These are phyloP conservation scores for Melanerpes aurifrons DNA, from an alignment of 2,113 vertebrate species.

Conservation along the genomic window DNA sequence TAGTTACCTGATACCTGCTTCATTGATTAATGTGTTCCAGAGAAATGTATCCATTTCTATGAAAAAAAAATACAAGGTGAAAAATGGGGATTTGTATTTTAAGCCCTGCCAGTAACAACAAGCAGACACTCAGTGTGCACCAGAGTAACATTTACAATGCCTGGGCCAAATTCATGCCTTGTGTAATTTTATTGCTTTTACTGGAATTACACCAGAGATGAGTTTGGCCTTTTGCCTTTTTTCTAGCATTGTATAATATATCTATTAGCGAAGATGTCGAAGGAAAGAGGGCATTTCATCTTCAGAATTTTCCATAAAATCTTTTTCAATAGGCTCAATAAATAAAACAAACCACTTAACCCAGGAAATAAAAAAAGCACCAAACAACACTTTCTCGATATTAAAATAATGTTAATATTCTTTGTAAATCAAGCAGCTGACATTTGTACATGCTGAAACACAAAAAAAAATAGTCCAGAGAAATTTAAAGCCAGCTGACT, in stretches of 20 bases:
- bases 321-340: slow-evolving; percentile 42
- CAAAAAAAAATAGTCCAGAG: slow-evolving; percentile 8
- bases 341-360: slow-evolving; percentile 51
- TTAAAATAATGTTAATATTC: slow-evolving; percentile 57
- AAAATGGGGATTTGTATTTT: slow-evolving; percentile 17
- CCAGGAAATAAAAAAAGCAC: slow-evolving; percentile 37
- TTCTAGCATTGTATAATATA: slow-evolving; percentile 60
- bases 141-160: slow-evolving; percentile 71
- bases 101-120: slow-evolving; percentile 45
- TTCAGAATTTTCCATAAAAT: slow-evolving; percentile 43
- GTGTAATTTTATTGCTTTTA: slow-evolving; percentile 73
- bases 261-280: slow-evolving; percentile 53
- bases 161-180: slow-evolving; percentile 74
- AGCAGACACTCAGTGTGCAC: slow-evolving; percentile 57
- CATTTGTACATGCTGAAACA: slow-evolving; percentile 40
- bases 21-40: slow-evolving; percentile 62
- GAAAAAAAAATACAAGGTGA: slow-evolving; percentile 50
- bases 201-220: slow-evolving; percentile 70
- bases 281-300: slow-evolving; percentile 42
- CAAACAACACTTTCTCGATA: slow-evolving; percentile 2
- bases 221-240: slow-evolving; percentile 63
- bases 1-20: slow-evolving; percentile 67
- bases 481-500: slow-evolving; percentile 56
- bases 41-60: slow-evolving; percentile 28
- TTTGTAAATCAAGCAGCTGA: slow-evolving; percentile 43